phyloP scores from a whole-genome alignment of 2,888 invertebrate species.

The Ornithoptera alexandrae region DNA sequence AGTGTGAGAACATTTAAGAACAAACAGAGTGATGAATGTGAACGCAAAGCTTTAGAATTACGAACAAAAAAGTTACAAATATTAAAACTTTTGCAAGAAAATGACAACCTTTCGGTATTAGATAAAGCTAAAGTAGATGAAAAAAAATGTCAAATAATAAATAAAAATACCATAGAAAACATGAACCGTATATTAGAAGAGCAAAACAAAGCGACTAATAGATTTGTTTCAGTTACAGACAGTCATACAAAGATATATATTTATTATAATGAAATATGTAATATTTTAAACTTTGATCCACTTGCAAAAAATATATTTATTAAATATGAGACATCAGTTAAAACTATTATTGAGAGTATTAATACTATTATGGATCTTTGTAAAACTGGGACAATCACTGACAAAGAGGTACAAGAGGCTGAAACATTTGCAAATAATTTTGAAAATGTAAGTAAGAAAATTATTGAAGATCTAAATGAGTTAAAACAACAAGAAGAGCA shows the following conservation, averaged over 20 bases:
- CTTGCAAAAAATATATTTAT: slow-evolving; percentile 62
- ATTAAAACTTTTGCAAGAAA: slow-evolving; percentile 66
- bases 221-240: slow-evolving; percentile 78
- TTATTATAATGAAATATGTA: slow-evolving; percentile 78
- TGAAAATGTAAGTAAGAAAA: slow-evolving; percentile 68
- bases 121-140: slow-evolving; percentile 72
- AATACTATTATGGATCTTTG: slow-evolving; percentile 67
- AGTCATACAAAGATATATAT: slow-evolving; percentile 78
- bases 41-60: slow-evolving; percentile 64
- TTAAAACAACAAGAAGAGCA: slow-evolving; percentile 48
- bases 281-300: slow-evolving; percentile 67
- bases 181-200: slow-evolving; percentile 76
- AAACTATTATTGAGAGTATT: slow-evolving; percentile 64
- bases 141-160: slow-evolving; percentile 68
- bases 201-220: slow-evolving; percentile 66
- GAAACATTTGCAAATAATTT: slow-evolving; percentile 70
- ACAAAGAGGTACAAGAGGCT: slow-evolving; percentile 79
- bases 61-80: slow-evolving; percentile 63
- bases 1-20: slow-evolving; percentile 54
- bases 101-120: slow-evolving; percentile 71
- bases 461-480: slow-evolving; percentile 60
- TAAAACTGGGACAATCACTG: slow-evolving; percentile 63
- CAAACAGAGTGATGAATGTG: slow-evolving; percentile 60
- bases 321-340: slow-evolving; percentile 64
- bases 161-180: slow-evolving; percentile 67